Evolutionary conservation across 2,113 vertebrate species (phyloP), one percentile per base, ranked within the genome.

Genomic region (Calonectris borealis): DNA sequence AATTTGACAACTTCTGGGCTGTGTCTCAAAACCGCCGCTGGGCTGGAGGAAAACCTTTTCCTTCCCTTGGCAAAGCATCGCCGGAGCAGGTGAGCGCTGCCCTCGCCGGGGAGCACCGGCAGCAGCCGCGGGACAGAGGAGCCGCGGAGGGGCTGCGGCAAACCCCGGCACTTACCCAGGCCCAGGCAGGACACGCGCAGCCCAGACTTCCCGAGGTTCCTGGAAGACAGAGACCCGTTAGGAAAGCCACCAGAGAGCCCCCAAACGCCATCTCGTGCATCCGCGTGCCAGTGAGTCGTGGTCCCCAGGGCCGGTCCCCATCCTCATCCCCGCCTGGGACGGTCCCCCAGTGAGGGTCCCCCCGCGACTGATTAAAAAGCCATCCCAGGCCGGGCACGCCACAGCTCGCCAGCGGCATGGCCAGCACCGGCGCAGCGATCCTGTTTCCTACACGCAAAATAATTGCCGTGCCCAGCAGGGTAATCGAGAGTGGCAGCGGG

Each of bases 121-220:
- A 68, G 64, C 69, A 10, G 24, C 66, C 12, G 9, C 0, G 2
- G 73, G 62, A 80, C 12, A 3, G 34, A 52, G 77, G 76, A 57
- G 79, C 68, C 1, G 7, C 66, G 0, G 11, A 77, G 82, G 76
- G 66, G 70, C 58, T 15, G 12, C 1, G 24, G 84, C 54, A 80
- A 84, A 66, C 21, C 42, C 78, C 32, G 22, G 94, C 46, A 98
- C 99, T 99, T 97, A 99, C 99, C 99, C 95, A 99, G 98, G 93
- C 99, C 99, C 62, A 99, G 99, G 97, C 99, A 99, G 97, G 99
- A 99, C 86, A 99, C 99, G 20, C 99, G 98, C 96, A 99, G 97
- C 88, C 99, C 99, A 0, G 99, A 99, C 97, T 99, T 99, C 70
- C 99, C 99, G 36, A 99, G 99, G 97, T 99, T 99, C 98, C 99